Evolutionary conservation across 2,113 vertebrate species (phyloP), one percentile per base, ranked within the genome.

Genomic region (Dolichotis patagonum): DNA sequence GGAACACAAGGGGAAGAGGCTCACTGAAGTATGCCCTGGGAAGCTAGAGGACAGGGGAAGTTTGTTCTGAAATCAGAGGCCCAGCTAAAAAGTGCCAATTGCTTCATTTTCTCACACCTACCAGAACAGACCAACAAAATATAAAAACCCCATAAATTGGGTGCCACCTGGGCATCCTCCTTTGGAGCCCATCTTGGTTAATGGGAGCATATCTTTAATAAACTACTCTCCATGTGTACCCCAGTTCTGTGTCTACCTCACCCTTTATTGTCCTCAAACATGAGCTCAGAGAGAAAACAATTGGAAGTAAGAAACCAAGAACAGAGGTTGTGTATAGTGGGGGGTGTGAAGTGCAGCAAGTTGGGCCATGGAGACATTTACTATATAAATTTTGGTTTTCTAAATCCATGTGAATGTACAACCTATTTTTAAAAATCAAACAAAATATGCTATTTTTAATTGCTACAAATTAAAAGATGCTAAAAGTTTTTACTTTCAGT

Each of bases 401-500:
- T 96, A 92, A 63, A 95, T 69, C 26, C n/a, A 90, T 65, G 52
- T 78, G 90, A 96, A 88, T 96, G 67, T 93, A 82, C 75, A 77
- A 84, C 22, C 16, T 93, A n/a, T 69, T 91, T 92, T 22, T 67
- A 90, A 90, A 93, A 93, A 38, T 83, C 41, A 94, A 97, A 85
- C 85, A 91, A 97, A 91, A 88, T n/a, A 77, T 88, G 35, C 32
- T 65, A 94, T 95, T 97, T 91, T 1, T 96, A 2, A 96, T 83
- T 7, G 38, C 9, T 86, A 83, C 2, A 69, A 80, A 58, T 88
- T 10, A 89, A 88, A 91, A 63, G 38, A 63, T 63, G 32, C 19
- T 46, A 6, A 35, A 38, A 30, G 35, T 43, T 35, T 26, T 19
- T n/a, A 52, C 10, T 46, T 73, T 81, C 24, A 86, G 60, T 4